These are phyloP conservation scores for Nasonovia ribisnigri DNA, from an alignment of 2,888 invertebrate species.

Conservation along the genomic window DNA sequence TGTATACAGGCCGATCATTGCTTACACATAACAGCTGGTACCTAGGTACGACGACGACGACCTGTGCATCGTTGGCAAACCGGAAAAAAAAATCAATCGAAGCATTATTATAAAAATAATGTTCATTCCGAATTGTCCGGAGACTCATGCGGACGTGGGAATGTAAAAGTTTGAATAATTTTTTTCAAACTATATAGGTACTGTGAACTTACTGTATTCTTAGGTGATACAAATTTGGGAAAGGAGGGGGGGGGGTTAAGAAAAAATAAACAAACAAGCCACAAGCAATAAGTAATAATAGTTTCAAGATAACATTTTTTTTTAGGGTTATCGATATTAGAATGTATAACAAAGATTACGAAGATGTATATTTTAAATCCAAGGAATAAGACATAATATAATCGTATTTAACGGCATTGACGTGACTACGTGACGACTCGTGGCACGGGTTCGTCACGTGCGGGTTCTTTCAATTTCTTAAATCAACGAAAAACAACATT, in stretches of 20 bases:
- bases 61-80: background rate
- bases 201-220: background rate
- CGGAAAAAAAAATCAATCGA: background rate
- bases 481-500: background rate
- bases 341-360: background rate
- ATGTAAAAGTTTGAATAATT: background rate
- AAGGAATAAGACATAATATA: background rate
- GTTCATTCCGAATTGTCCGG: background rate
- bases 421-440: background rate
- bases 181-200: background rate
- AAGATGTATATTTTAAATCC: background rate
- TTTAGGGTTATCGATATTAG: background rate
- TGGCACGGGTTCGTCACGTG: background rate
- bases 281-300: background rate
- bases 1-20: constrained; percentile 35
- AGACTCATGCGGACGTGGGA: background rate
- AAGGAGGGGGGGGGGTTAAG: background rate
- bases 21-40: constrained; percentile 49
- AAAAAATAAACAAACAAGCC: background rate
- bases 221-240: background rate
- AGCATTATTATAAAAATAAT: background rate
- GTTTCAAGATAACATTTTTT: background rate
- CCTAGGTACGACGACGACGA: background rate
- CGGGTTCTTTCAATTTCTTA: background rate
- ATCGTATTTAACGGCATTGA: background rate